Evolutionary conservation across 2,113 vertebrate species (phyloP), one percentile per base, ranked within the genome.

Genomic region (Rutilus rutilus): DNA sequence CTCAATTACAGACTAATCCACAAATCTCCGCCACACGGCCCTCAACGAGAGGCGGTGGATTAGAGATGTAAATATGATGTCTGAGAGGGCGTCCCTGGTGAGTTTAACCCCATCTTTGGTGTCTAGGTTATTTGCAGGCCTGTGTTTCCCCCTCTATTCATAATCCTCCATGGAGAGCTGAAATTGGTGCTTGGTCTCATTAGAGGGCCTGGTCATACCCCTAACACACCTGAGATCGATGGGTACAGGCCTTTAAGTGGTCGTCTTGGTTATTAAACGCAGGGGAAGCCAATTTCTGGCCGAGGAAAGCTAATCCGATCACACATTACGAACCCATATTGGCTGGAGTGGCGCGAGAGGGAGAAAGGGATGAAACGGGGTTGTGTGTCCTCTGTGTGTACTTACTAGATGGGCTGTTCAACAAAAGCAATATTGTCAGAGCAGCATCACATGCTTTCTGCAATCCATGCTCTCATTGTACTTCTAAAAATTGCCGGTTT

Each of bases 231-330:
- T 87, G 82, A 91, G 93, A 95, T 95, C 93, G 93, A 95, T 95
- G 89, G 89, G 86, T 78, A 73, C 88, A 86, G 88, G 6, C 90
- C 90, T 89, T 92, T 93, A 93, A 94, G 91, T 93, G 92, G 88
- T 89, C 85, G 21, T 88, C 36, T 78, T 76, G 86, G 92, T 94
- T 95, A 95, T 94, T 94, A 94, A 95, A 94, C 76, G 88, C 88
- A 85, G 88, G 92, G 92, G 91, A 89, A 71, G 85, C 87, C 91
- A 89, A 91, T 92, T 92, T 92, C 90, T 87, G 89, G 17, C 81
- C 85, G 87, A 77, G 81, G 80, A 65, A 25, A 84, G 91, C 90
- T 95, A 94, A 94, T 95, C 91, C 91, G 90, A 91, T 93, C 91
- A 91, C 91, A 92, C 91, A 94, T 93, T 93, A 94, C 91, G 80